Evolutionary conservation across 2,113 vertebrate genomes (phyloP).

Genomic region (Semicossyphus pulcher): DNA sequence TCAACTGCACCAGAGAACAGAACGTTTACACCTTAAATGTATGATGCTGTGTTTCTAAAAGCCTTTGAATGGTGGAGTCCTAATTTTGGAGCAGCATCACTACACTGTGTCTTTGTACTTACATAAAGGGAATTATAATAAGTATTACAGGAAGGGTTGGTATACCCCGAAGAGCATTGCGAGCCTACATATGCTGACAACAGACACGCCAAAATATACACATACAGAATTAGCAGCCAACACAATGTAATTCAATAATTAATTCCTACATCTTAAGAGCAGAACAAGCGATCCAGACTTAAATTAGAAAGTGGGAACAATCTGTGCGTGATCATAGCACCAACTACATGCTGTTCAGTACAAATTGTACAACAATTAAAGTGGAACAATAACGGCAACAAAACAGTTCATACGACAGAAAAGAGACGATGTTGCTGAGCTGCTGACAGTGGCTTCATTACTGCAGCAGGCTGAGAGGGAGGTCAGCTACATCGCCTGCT

Average conservation of each 20-base stretch:
- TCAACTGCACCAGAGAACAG: too few relatives aligned
- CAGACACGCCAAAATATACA: constrained; percentile 10
- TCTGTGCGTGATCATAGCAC: constrained; percentile 33
- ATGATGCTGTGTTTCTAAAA: not conserved
- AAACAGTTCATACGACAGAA: constrained; percentile 31
- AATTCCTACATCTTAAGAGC: constrained; percentile 21
- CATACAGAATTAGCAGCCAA: constrained; percentile 18
- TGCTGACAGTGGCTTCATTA: constrained; percentile 55
- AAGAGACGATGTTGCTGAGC: constrained; percentile 25
- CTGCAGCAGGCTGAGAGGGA: constrained; percentile 31
- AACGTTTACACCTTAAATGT: too few relatives aligned
- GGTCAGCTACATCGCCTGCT: constrained; percentile 57
- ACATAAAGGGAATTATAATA: not conserved
- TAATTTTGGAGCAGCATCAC: not conserved
- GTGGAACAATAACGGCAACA: constrained; percentile 18
- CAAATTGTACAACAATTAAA: constrained; percentile 34
- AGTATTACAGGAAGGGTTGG: not conserved
- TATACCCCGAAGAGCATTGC: constrained; percentile 5
- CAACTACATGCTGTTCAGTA: not conserved
- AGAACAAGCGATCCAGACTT: constrained; percentile 10
- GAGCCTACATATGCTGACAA: constrained; percentile 8
- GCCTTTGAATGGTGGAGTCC: not conserved
- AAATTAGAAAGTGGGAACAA: constrained; percentile 27
- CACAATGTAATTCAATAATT: constrained; percentile 4
- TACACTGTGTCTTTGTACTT: not conserved